Conservation (phyloP, 2,113 vertebrate species). For the Onychorhynchus coronatus region DNA sequence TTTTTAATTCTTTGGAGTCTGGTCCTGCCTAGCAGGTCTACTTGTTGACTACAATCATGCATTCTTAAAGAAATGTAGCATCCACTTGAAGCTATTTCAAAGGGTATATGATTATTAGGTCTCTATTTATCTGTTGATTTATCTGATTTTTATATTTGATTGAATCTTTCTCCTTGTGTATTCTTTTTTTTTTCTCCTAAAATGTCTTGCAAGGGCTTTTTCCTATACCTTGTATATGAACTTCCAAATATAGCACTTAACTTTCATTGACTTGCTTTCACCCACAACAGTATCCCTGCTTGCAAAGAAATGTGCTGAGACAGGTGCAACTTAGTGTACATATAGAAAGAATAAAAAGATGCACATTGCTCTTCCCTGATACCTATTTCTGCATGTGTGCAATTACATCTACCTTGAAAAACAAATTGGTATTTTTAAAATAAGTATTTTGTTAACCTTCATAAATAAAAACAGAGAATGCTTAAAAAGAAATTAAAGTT, state of each 20-base stretch:
- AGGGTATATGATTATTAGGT: background rate
- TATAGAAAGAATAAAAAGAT: background rate
- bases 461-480: background rate
- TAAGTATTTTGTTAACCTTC: background rate
- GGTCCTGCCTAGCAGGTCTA: background rate
- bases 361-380: background rate
- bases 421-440: background rate
- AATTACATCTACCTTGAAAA: background rate
- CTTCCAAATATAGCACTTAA: background rate
- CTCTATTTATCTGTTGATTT: background rate
- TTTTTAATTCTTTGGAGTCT: background rate
- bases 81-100: background rate
- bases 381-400: background rate
- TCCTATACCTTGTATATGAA: background rate
- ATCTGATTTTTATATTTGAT: background rate
- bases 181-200: background rate
- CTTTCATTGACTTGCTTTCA: background rate
- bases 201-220: background rate
- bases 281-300: too few relatives aligned
- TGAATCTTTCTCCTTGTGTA: background rate
- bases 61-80: background rate
- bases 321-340: background rate
- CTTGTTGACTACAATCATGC: background rate
- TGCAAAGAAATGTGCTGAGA: background rate
- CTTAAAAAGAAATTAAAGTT: constrained; percentile 25